A percentile compares a stretch with the other conserved stretches of the same genome.
phyloP scores from a whole-genome alignment of 2,113 vertebrate species.

The Saguinus midas region DNA sequence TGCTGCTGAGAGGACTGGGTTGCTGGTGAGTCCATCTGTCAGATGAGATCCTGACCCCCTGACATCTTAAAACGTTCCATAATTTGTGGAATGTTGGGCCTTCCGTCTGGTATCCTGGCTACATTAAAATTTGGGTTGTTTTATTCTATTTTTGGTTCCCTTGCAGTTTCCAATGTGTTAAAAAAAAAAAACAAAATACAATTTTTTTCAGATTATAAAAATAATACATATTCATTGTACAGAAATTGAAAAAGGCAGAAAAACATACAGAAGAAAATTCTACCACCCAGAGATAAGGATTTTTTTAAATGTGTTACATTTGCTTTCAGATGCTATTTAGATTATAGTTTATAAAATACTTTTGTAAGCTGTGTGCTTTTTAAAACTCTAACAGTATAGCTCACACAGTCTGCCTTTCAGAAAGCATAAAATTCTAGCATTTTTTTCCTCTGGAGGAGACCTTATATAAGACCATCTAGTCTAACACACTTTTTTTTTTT shows the following conservation, averaged over 20 bases:
- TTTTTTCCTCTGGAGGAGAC: constrained; percentile 14
- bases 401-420: constrained; percentile 7
- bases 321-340: background rate
- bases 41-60: constrained; percentile 69
- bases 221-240: constrained; percentile 66
- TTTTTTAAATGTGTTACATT: background rate
- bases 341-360: background rate
- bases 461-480: constrained; percentile 48
- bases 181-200: constrained; percentile 35
- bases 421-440: constrained; percentile 17
- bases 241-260: constrained; percentile 46
- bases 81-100: constrained; percentile 47
- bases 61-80: constrained; percentile 64
- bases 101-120: constrained; percentile 68
- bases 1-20: constrained; percentile 44
- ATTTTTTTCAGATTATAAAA: constrained; percentile 61
- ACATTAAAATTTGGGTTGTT: constrained; percentile 67
- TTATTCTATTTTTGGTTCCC: constrained; percentile 67
- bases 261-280: constrained; percentile 34
- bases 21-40: constrained; percentile 71
- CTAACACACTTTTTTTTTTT: constrained; percentile 13
- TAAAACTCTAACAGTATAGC: background rate
- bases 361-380: background rate
- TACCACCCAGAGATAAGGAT: constrained; percentile 2
- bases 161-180: constrained; percentile 54